These are phyloP conservation scores for Hydrolagus colliei DNA, from an alignment of 2,797 vertebrate genomes.

Conservation along the genomic window DNA sequence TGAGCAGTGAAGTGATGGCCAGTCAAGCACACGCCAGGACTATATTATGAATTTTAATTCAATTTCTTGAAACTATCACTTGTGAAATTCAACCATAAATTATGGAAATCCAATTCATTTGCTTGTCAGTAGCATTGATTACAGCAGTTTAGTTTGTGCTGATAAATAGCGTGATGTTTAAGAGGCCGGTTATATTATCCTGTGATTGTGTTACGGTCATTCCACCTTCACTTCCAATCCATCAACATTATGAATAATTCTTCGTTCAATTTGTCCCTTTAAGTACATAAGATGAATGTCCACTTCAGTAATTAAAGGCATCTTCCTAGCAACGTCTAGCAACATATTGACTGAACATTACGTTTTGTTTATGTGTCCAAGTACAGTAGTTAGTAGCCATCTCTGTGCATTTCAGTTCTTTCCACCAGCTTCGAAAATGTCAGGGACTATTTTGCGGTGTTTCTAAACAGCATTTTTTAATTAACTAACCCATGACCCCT, in stretches of 20 bases:
- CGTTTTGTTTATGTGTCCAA: background rate
- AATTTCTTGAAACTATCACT: background rate
- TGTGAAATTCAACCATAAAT: background rate
- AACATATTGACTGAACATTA: background rate
- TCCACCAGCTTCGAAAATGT: no score
- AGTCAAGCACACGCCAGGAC: no score
- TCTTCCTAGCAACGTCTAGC: background rate
- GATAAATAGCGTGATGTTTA: constrained; percentile 17
- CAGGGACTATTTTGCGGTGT: no score
- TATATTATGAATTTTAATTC: background rate
- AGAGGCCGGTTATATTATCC: background rate
- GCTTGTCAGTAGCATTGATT: background rate
- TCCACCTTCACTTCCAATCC: background rate
- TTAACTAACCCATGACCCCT: no score
- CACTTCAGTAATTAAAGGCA: constrained; percentile 4
- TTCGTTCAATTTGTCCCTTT: background rate
- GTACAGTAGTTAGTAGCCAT: no score
- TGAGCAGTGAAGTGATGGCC: no score
- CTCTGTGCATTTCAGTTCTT: no score
- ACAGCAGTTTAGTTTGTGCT: background rate
- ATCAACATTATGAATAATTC: constrained; percentile 25
- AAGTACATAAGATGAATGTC: background rate
- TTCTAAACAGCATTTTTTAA: no score
- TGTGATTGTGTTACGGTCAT: background rate
- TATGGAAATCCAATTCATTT: constrained; percentile 1